These are phyloP conservation scores for Poecilia latipinna DNA, from an alignment of 2,113 vertebrate genomes.

Conservation along the genomic window DNA sequence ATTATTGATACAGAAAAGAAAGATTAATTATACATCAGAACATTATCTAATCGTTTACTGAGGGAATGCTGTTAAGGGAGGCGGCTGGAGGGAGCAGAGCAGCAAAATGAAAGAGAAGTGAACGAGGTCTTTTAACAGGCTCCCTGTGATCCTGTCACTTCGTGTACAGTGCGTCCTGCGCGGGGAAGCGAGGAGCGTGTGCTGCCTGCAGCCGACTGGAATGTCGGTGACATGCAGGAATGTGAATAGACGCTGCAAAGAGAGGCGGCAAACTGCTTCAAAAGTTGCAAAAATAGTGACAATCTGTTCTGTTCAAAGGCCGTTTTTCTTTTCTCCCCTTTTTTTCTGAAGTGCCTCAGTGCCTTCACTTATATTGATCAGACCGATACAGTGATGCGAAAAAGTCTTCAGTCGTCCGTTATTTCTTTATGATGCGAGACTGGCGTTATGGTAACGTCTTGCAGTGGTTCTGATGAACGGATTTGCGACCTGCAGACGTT, in stretches of 20 bases:
- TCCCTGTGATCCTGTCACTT: conserved; percentile 53
- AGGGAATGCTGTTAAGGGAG: conserved; percentile 47
- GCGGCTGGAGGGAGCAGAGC: conserved; percentile 22
- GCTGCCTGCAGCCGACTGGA: conserved; percentile 33
- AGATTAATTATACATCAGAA: conserved; percentile 72
- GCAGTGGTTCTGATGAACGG: too few relatives aligned
- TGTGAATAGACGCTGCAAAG: conserved; percentile 22
- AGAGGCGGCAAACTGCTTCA: conserved; percentile 4
- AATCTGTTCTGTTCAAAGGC: neutral
- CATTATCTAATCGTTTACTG: conserved; percentile 67
- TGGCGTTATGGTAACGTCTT: too few relatives aligned
- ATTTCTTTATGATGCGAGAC: too few relatives aligned
- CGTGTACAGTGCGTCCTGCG: conserved; percentile 39
- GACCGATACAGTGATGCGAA: too few relatives aligned
- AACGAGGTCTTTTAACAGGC: conserved; percentile 25
- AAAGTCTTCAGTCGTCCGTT: too few relatives aligned
- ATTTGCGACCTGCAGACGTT: too few relatives aligned
- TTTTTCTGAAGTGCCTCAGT: too few relatives aligned
- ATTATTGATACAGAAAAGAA: conserved; percentile 66
- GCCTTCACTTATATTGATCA: too few relatives aligned
- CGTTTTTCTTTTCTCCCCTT: too few relatives aligned
- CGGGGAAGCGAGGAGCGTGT: conserved; percentile 21
- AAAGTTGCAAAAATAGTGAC: conserved; percentile 9
- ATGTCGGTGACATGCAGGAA: conserved; percentile 39
- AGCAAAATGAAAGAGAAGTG: conserved; percentile 15